Evolutionary conservation across 2,113 vertebrate genomes (phyloP).

Genomic region (Cygnus buccinator): DNA sequence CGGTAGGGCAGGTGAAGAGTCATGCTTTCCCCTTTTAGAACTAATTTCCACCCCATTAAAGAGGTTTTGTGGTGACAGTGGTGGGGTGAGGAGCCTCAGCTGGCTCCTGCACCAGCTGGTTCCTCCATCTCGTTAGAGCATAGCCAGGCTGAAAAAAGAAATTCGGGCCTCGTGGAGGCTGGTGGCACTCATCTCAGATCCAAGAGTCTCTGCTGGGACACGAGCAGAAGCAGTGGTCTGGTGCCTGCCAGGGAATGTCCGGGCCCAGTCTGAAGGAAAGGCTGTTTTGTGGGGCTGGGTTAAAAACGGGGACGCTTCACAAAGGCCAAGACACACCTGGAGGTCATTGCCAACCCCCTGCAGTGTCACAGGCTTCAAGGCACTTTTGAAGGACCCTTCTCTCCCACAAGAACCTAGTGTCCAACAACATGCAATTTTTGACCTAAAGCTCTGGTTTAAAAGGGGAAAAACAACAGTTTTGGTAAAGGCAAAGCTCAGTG

Average conservation of each 20-base stretch:
- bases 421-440: fast-evolving
- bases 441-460: not conserved
- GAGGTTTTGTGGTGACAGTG: not conserved
- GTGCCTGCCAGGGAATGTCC: not conserved
- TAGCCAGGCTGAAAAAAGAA: fast-evolving
- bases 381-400: not conserved
- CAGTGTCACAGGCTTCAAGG: not conserved
- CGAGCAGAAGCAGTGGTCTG: fast-evolving
- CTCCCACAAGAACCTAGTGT: not conserved
- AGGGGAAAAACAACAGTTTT: not conserved
- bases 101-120: not conserved
- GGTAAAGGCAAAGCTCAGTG: not conserved
- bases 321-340: not conserved
- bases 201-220: not conserved
- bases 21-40: not conserved
- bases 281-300: not conserved
- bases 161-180: fast-evolving
- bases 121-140: fast-evolving
- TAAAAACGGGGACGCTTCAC: not conserved
- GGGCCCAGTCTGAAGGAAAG: not conserved
- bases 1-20: fast-evolving
- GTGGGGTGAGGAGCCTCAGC: fast-evolving
- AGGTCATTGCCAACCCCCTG: too few relatives aligned
- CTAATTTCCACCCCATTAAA: not conserved
- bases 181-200: not conserved